Percentiles rank a stretch among this genome's conserved stretches.
Evolutionary conservation across 1,140 invertebrate genomes (phyloP).

Genomic region (Apis laboriosa): DNA sequence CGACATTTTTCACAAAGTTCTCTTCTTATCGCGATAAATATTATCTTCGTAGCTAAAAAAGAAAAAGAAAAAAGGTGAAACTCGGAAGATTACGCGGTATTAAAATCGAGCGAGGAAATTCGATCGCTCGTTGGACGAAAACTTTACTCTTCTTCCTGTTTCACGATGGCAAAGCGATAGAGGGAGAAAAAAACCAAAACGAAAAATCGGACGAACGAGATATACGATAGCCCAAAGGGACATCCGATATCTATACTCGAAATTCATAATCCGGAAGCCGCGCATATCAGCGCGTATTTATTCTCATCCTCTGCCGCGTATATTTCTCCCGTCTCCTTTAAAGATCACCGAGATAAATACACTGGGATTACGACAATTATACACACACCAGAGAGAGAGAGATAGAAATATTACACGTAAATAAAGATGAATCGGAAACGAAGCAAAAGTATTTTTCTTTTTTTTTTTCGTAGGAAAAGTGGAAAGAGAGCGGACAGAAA

Average conservation of each 20-base stretch:
- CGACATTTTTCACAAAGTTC: no score
- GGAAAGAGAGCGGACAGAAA: not conserved
- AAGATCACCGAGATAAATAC: not conserved
- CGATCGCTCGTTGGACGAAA: slow-evolving; percentile 6
- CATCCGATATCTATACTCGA: slow-evolving; percentile 22
- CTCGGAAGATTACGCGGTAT: not conserved
- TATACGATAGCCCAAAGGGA: slow-evolving; percentile 19
- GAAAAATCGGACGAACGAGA: slow-evolving; percentile 15
- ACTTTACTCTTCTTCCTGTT: not conserved
- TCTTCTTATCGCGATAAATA: no score
- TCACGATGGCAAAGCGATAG: not conserved
- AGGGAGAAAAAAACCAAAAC: not conserved
- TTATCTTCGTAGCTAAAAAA: no score
- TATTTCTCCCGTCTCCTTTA: slow-evolving; percentile 27
- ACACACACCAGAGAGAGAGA: not conserved
- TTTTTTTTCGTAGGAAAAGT: not conserved
- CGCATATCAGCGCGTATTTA: slow-evolving; percentile 31
- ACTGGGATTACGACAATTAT: slow-evolving; percentile 50
- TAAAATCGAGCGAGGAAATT: not conserved
- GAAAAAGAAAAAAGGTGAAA: not conserved
- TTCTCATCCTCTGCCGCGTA: slow-evolving; percentile 22
- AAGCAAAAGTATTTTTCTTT: not conserved
- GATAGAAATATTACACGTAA: not conserved
- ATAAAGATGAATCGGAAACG: not conserved
- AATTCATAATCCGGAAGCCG: not conserved